Evolutionary conservation across 1,140 invertebrate genomes (phyloP), one percentile per base, ranked within the genome.

Genomic region (Drusus annulatus): DNA sequence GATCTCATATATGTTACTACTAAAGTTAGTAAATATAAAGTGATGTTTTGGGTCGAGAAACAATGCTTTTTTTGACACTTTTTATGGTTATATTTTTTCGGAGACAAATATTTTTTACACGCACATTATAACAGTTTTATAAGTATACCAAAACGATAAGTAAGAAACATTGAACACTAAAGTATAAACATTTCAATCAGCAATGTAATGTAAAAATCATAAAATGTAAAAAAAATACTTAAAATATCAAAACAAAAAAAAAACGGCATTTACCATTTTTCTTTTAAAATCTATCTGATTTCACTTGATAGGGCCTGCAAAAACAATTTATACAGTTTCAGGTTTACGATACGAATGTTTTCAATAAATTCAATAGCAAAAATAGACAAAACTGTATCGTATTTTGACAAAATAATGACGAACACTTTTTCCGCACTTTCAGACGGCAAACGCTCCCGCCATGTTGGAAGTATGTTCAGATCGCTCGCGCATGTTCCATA

Each of bases 11-110:
- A 16, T 21, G n/a, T 15, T 15, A 25, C 17, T 87, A 88, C 87
- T 87, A 86, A 85, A 87, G 80, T 85, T 83, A 84, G 82, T 84
- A 85, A 86, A 84, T 85, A 86, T 85, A 82, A 86, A 84, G 85
- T 86, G 86, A 89, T 87, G 88, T 84, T 86, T 89, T 89, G 87
- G 89, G 88, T 89, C 89, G 86, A 88, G 88, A 87, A 83, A 88
- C 87, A 87, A 87, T 84, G 77, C 60, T 83, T 81, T 84, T 84
- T 81, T 80, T 80, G 81, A 79, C 83, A 85, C 84, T 84, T 81
- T 76, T 78, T 71, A 21, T 78, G 68, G 78, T 69, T 81, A 73
- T 73, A 73, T 78, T 81, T 81, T 81, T 78, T 76, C 52, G 52
- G 60, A 36, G 52, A 6, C 65, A 21, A 81, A 78, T 45, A 77